Conservation (phyloP, 2,797 vertebrate species). For the Oceanodroma leucorhoa region DNA sequence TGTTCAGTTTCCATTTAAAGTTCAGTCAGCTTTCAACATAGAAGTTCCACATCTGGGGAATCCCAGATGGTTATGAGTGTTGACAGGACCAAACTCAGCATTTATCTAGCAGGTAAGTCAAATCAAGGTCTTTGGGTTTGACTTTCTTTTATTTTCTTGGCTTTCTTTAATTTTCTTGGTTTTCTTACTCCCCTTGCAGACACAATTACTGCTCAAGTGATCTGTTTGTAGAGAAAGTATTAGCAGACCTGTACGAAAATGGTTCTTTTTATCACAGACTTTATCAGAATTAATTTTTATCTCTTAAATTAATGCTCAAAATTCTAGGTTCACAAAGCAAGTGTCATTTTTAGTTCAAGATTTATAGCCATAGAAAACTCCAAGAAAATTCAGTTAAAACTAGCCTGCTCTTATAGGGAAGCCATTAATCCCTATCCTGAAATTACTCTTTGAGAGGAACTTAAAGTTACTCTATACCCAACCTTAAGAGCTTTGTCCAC, state of each 20-base stretch:
- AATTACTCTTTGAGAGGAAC: not conserved
- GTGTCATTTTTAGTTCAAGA: not conserved
- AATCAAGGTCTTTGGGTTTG: not conserved
- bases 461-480: not conserved
- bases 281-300: not conserved
- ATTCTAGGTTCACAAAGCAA: not conserved
- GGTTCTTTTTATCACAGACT: not conserved
- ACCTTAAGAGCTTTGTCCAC: not conserved
- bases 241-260: not conserved
- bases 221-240: not conserved
- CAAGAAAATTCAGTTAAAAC: not conserved
- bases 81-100: not conserved
- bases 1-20: not conserved
- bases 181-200: not conserved
- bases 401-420: not conserved
- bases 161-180: not conserved
- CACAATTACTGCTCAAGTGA: not conserved
- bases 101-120: not conserved
- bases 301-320: not conserved
- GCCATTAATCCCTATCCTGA: not conserved
- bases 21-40: not conserved
- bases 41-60: not conserved
- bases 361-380: not conserved
- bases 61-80: not conserved
- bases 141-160: not conserved